Evolutionary conservation across 1,140 invertebrate species (phyloP).

Genomic region (Atta colombica): DNA sequence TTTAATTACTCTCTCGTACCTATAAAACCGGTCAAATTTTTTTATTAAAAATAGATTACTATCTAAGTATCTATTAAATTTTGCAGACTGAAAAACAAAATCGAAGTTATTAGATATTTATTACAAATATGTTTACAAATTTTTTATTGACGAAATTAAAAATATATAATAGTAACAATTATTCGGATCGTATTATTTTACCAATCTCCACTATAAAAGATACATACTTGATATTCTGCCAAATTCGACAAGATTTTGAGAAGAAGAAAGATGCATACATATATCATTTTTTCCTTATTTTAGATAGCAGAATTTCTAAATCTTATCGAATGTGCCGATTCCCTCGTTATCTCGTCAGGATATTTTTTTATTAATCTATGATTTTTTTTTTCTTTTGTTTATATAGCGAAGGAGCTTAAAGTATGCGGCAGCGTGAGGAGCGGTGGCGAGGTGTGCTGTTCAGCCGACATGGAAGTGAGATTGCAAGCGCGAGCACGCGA

Average conservation of each 20-base stretch:
- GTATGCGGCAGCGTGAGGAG: slow-evolving; percentile 84
- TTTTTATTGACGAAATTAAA: not conserved
- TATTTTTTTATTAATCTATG: slow-evolving; percentile 7
- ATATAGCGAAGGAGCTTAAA: slow-evolving; percentile 85
- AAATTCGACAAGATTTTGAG: not conserved
- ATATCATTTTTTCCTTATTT: not conserved
- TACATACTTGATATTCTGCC: not conserved
- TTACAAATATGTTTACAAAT: not conserved
- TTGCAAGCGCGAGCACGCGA: slow-evolving; percentile 83
- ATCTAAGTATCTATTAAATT: not conserved
- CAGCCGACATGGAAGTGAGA: slow-evolving; percentile 84
- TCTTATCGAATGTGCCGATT: not conserved
- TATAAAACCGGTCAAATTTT: not conserved
- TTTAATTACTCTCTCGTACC: not conserved
- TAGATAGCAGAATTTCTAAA: not conserved
- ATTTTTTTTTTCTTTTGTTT: slow-evolving; percentile 39
- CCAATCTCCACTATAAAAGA: not conserved
- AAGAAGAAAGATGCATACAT: not conserved
- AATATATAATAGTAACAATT: not conserved
- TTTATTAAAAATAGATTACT: not conserved
- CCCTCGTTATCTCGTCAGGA: not conserved
- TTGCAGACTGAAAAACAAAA: not conserved
- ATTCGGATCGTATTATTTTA: not conserved
- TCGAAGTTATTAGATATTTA: not conserved
- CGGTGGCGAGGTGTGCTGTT: slow-evolving; percentile 85